Evolutionary conservation across 2,113 vertebrate species (phyloP), one percentile per base, ranked within the genome.

Genomic region (Sclerurus mexicanus): DNA sequence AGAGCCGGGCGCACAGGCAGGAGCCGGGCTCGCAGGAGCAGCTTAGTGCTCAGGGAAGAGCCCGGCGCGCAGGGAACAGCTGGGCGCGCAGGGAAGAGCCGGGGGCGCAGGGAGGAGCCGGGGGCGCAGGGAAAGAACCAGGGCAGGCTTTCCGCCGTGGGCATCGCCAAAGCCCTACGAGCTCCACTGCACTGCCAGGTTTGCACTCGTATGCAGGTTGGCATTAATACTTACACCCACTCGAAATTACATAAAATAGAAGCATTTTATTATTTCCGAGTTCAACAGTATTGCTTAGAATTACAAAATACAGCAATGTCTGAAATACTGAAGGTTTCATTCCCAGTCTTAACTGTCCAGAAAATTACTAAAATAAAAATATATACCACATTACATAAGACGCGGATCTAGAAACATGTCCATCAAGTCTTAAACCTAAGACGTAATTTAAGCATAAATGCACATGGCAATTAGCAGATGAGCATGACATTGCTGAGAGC

Each of bases 291-390:
- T 96, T 97, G 93, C 96, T 96, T 76, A 66, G 76, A 89, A 90
- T 86, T 94, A 95, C 87, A 96, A 97, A 96, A 97, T 86, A 95
- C 74, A 95, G 87, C 69, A 95, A 79, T 62, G 24, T 85, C 91
- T 55, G 81, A 97, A 98, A 97, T 94, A 97, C 90, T 96, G 83
- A 95, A 91, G 17, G 49, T 49, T 96, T 89, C 92, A 12, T 31
- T 76, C 30, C 47, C 85, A 69, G 84, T 92, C 59, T 64, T 84
- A 82, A 72, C 30, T 37, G 89, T 53, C 71, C 80, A 95, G 91
- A 90, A 96, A 93, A 92, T 66, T 60, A 64, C 39, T 78, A 58
- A 90, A 87, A 79, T 37, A 92, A 89, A 87, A 85, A 83, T 68
- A 82, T 83, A 69, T 67, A 86, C 37, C 37, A 35, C 55, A 24